These are phyloP conservation scores for Notarius quadriscutis DNA, from an alignment of 2,113 vertebrate genomes.

Conservation along the genomic window DNA sequence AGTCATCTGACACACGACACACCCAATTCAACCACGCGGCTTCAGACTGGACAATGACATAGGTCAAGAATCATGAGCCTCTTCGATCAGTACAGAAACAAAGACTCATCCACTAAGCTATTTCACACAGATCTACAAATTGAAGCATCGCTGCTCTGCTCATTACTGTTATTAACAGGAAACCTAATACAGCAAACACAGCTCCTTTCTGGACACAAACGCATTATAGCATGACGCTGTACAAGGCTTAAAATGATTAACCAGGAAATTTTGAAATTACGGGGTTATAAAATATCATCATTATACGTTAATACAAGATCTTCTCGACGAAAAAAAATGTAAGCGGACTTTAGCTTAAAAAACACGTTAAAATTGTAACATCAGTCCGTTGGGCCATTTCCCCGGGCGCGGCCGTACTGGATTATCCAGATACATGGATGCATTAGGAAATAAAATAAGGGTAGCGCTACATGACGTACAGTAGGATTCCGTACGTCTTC, in stretches of 20 bases:
- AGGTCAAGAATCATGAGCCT: background rate
- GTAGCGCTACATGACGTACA: too few relatives aligned
- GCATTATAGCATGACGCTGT: background rate
- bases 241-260: background rate
- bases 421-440: too few relatives aligned
- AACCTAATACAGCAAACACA: background rate
- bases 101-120: slow-evolving; percentile 6
- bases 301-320: too few relatives aligned
- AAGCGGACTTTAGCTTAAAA: too few relatives aligned
- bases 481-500: too few relatives aligned
- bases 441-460: too few relatives aligned
- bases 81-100: background rate
- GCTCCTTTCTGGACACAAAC: background rate
- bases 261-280: too few relatives aligned
- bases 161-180: background rate
- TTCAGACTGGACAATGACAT: slow-evolving; percentile 2
- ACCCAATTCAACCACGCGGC: background rate
- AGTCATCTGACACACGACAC: background rate
- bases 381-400: too few relatives aligned
- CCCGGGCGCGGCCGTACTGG: too few relatives aligned
- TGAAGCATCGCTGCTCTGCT: background rate
- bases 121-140: slow-evolving; percentile 14
- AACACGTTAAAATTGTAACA: too few relatives aligned
- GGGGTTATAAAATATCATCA: too few relatives aligned
- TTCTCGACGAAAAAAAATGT: too few relatives aligned